phyloP scores from a whole-genome alignment of 1,140 invertebrate genomes.

The Drosophila trapezifrons region DNA sequence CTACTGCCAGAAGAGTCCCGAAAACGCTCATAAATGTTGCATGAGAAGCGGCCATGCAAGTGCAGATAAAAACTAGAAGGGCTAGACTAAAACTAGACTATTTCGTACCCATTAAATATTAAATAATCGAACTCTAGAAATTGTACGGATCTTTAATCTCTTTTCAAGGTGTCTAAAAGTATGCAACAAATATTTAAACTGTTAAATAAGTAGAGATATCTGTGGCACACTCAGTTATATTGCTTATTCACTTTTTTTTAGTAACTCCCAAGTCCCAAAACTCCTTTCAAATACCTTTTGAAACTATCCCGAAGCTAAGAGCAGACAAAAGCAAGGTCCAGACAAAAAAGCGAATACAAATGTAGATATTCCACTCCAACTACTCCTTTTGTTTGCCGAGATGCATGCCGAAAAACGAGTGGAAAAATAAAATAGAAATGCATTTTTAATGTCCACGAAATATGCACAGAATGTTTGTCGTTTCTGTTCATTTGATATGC shows the following conservation, averaged over 20 bases:
- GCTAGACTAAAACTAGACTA: fast-evolving
- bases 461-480: conserved; percentile 39
- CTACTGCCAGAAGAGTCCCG: conserved; percentile 6
- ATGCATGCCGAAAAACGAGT: conserved; percentile 15
- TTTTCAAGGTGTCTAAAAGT: too few relatives aligned
- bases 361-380: conserved; percentile 45
- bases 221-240: too few relatives aligned
- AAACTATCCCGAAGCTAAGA: neutral
- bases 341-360: conserved; percentile 22
- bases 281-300: neutral
- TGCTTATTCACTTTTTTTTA: neutral
- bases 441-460: conserved; percentile 46
- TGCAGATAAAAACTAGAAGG: conserved; percentile 28
- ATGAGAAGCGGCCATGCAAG: conserved; percentile 31
- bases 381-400: conserved; percentile 8
- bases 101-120: neutral
- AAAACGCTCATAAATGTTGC: conserved; percentile 47
- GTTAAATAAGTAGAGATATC: too few relatives aligned
- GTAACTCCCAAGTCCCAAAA: neutral
- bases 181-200: too few relatives aligned
- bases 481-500: conserved; percentile 42
- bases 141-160: too few relatives aligned
- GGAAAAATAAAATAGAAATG: conserved; percentile 37
- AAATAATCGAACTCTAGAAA: too few relatives aligned
- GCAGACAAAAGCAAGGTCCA: conserved; percentile 18